Evolutionary conservation across 1,140 invertebrate genomes (phyloP).

Genomic region (Macrocentrus cingulum): DNA sequence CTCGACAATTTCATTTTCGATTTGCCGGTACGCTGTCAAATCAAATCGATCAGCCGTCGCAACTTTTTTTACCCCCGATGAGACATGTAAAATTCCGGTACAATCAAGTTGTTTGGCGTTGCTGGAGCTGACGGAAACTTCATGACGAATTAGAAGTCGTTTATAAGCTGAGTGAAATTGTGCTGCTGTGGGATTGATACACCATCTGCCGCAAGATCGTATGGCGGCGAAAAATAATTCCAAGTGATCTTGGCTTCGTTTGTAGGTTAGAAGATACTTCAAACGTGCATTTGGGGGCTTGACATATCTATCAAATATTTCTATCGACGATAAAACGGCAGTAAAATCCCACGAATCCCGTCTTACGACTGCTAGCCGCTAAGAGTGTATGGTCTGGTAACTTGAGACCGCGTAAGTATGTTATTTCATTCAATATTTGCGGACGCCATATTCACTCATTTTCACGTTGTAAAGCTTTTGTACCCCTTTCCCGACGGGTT

Average conservation of each 20-base stretch:
- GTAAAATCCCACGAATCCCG: slow-evolving; percentile 30
- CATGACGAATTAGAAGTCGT: slow-evolving; percentile 27
- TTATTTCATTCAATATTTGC: slow-evolving; percentile 8
- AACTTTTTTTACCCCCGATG: slow-evolving; percentile 2
- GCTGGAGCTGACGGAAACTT: slow-evolving; percentile 25
- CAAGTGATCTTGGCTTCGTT: slow-evolving; percentile 34
- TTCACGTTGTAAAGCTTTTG: slow-evolving; percentile 19
- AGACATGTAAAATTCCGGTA: slow-evolving; percentile 25
- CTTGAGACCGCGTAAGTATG: slow-evolving; percentile 22
- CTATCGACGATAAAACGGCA: slow-evolving; percentile 16
- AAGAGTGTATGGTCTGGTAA: too few relatives aligned
- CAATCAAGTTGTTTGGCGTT: slow-evolving; percentile 28
- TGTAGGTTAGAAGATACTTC: slow-evolving; percentile 31
- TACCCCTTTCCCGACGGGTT: slow-evolving; percentile 26
- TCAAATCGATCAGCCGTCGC: slow-evolving; percentile 4
- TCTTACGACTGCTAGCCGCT: too few relatives aligned
- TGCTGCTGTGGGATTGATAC: slow-evolving; percentile 29
- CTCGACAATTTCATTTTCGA: slow-evolving; percentile 15
- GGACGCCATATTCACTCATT: slow-evolving; percentile 27
- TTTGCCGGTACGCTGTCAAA: background rate
- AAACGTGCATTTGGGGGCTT: slow-evolving; percentile 24
- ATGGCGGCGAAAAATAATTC: slow-evolving; percentile 34
- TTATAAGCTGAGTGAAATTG: slow-evolving; percentile 33
- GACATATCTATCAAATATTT: slow-evolving; percentile 28
- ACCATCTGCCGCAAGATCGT: slow-evolving; percentile 31